Evolutionary conservation across 1,140 invertebrate species (phyloP).

Genomic region (Nasonia giraulti): DNA sequence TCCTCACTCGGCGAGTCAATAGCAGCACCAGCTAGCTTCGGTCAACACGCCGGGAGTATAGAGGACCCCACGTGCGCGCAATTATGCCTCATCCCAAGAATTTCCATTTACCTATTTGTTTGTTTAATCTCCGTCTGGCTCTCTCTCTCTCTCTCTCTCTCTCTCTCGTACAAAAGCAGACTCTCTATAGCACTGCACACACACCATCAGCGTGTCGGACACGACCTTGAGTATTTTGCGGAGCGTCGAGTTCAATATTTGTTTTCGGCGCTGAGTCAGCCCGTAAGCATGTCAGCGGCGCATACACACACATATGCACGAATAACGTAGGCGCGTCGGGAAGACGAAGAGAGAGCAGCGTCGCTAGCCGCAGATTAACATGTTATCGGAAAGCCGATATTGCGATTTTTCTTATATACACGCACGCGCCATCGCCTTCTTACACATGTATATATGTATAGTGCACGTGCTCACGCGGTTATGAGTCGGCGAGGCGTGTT

Average conservation of each 20-base stretch:
- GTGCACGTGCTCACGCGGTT: background rate
- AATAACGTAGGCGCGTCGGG: background rate
- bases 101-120: slow-evolving; percentile 12
- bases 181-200: background rate
- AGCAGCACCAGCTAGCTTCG: too few species aligned
- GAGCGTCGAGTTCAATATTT: slow-evolving; percentile 53
- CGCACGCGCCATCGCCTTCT: too few species aligned
- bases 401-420: slow-evolving; percentile 30
- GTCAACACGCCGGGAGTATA: too few species aligned
- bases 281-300: slow-evolving; percentile 39
- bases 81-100: background rate
- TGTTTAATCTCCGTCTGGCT: background rate
- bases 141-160: too few species aligned
- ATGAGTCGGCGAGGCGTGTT: background rate
- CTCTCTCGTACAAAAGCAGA: background rate
- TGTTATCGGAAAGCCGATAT: slow-evolving; percentile 39
- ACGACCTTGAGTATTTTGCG: slow-evolving; percentile 18
- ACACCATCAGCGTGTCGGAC: background rate
- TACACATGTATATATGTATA: background rate
- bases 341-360: slow-evolving; percentile 13
- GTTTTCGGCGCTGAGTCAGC: slow-evolving; percentile 55
- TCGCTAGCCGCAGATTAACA: background rate
- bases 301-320: background rate
- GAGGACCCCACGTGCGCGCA: background rate
- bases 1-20: too few species aligned